Evolutionary conservation across 2,888 invertebrate genomes (phyloP).

Genomic region (Nomada ferruginata): DNA sequence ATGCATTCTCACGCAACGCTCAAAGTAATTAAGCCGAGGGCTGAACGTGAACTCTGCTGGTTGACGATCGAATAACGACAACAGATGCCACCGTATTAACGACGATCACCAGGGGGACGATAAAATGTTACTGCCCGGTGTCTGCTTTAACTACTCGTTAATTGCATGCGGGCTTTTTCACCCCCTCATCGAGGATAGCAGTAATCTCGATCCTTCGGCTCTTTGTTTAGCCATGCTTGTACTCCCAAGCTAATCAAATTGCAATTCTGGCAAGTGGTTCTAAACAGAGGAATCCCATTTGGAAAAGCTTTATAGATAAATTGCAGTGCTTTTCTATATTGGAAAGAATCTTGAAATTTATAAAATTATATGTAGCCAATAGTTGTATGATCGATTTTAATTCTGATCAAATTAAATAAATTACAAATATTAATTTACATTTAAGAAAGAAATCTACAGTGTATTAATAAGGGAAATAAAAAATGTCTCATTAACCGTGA

Average conservation of each 20-base stretch:
- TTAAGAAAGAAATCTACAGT: too few relatives aligned
- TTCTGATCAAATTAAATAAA: too few relatives aligned
- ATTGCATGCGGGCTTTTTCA: slow-evolving; percentile 38
- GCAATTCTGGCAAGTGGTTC: too few relatives aligned
- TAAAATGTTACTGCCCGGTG: slow-evolving; percentile 32
- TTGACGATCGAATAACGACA: slow-evolving; percentile 39
- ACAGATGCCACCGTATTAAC: slow-evolving; percentile 38
- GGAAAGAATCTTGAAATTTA: too few relatives aligned
- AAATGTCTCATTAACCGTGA: too few relatives aligned
- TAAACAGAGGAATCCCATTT: neutral
- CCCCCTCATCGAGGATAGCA: neutral
- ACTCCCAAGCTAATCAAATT: neutral
- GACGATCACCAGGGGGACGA: slow-evolving; percentile 18
- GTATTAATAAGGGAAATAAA: too few relatives aligned
- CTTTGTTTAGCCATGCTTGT: neutral
- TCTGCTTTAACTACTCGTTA: slow-evolving; percentile 38
- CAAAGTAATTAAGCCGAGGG: slow-evolving; percentile 37
- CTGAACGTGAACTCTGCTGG: slow-evolving; percentile 18
- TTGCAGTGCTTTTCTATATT: neutral
- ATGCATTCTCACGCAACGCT: slow-evolving; percentile 47
- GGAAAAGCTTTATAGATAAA: neutral
- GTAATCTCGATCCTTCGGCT: neutral
- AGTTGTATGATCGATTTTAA: too few relatives aligned
- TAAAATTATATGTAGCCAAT: too few relatives aligned
- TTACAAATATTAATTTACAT: too few relatives aligned